A percentile compares a stretch with the other conserved stretches of the same genome.
phyloP scores from a whole-genome alignment of 2,888 invertebrate genomes.

The Hylaea fasciaria region DNA sequence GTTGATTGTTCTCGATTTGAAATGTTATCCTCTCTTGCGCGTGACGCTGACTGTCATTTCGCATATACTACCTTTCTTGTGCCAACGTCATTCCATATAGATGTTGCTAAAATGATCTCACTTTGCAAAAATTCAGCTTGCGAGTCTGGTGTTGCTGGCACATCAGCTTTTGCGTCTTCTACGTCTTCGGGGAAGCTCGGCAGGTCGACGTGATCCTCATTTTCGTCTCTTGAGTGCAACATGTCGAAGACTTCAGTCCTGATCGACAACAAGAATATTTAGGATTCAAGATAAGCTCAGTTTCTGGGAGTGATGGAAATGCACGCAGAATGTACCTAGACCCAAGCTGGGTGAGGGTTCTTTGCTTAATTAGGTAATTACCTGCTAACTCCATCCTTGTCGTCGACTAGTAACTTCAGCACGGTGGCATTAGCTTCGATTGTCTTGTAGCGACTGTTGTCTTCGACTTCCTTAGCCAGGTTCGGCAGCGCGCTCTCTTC shows the following conservation, averaged over 20 bases:
- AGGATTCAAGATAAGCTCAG: neutral
- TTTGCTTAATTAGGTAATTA: too few species aligned
- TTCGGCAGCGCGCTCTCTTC: constrained; percentile 63
- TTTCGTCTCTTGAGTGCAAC: constrained; percentile 77
- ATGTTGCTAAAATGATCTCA: constrained; percentile 37
- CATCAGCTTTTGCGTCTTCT: constrained; percentile 63
- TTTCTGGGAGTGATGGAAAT: neutral
- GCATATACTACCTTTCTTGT: neutral
- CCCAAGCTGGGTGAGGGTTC: neutral
- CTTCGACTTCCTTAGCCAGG: constrained; percentile 73
- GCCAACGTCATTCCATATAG: neutral
- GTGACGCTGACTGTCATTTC: neutral
- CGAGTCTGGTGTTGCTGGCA: constrained; percentile 62
- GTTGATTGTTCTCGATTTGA: neutral
- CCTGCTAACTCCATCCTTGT: constrained; percentile 80
- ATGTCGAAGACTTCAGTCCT: constrained; percentile 82
- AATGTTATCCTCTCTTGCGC: neutral
- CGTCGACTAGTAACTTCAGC: constrained; percentile 73
- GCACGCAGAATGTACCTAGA: neutral
- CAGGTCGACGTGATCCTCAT: constrained; percentile 67
- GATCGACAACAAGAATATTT: constrained; percentile 14
- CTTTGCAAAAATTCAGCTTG: constrained; percentile 79
- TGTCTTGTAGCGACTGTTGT: constrained; percentile 81
- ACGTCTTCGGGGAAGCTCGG: constrained; percentile 75
- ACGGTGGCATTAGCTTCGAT: constrained; percentile 78